Evolutionary conservation across 2,113 vertebrate genomes (phyloP), one percentile per base, ranked within the genome.

Genomic region (Perognathus longimembris): DNA sequence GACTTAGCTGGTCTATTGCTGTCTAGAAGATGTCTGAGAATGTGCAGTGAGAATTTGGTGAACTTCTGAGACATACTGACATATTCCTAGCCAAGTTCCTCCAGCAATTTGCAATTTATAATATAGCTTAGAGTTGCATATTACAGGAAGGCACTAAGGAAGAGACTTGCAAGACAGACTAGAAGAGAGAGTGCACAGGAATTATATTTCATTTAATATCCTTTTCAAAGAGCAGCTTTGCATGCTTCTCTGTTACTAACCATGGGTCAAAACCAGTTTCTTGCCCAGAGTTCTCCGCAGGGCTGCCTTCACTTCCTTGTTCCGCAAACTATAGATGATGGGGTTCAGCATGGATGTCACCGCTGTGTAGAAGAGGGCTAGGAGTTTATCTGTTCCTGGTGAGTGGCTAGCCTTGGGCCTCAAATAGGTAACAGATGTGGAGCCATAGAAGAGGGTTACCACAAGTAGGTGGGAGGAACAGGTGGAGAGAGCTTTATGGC

Each of bases 301-400:
- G 59, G 89, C 81, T 42, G 50, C 81, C 59, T 92, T 93, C 38
- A 95, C 67, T 69, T 95, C 90, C 32, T 92, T 95, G 79, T 94
- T 94, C 21, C 82, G 10, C 64, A 88, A 91, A 38, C 93, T 95
- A 2, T 93, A 95, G 64, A 95, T 92, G 63, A 94, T 89, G 7
- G 93, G 93, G 34, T 96, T 94, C 17, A 96, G 69, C 69, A 67
- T 94, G 38, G 91, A 89, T 8, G 91, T 92, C 30, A 96, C 89
- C 42, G 82, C 93, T 2, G 88, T 96, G 8, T 93, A 93, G 45
- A 95, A 96, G 8, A 92, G 76, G 26, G 85, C 59, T 5, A 96
- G 77, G n/a, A 95, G 81, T 81, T 95, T 95, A 64, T 61, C 59
- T 0, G 7, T 95, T 32, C 85, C 88, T 12, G 88, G 85, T 21